Evolutionary conservation across 2,797 vertebrate species (phyloP), one percentile per base, ranked within the genome.

Genomic region (Hypotaenidia philippensis): DNA sequence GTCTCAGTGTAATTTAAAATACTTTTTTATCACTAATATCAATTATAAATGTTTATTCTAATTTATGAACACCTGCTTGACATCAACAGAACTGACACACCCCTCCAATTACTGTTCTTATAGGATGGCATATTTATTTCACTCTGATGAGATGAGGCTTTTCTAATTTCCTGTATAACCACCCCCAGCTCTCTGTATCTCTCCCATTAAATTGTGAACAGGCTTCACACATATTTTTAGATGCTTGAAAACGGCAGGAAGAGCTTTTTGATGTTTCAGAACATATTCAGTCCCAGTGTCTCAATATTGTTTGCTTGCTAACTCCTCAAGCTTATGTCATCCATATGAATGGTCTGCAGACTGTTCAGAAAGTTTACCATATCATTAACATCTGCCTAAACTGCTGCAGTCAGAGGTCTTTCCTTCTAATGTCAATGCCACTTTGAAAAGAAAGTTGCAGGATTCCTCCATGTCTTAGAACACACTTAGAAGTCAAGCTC

Each of bases 171-270:
- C 97, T 98, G 97, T 96, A 87, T 85, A 97, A 92, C 96, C 92
- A 97, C 93, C 92, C 96, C 96, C 87, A 94, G 87, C 76, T 96
- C 95, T 97, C 93, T 94, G 70, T 87, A 71, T 95, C 97, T 97
- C 97, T 98, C 95, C 93, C 92, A 97, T 96, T 96, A 97, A 98
- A 98, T 98, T 97, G 96, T 97, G 97, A 97, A 91, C 97, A 98
- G 98, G 93, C 96, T 95, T 98, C 96, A 91, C 93, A 96, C 96
- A 97, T 97, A 98, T 97, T 97, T 97, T 97, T 86, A 93, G 95
- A 95, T 95, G 97, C 97, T 97, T 97, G 96, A 97, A 97, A 98
- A 94, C 68, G 94, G 96, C 97, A 92, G 97, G 97, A 97, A 98
- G 90, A 94, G 40, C 87, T 97, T 97, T 98, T 97, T 98, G 97